Base-by-base conservation (phyloP, 2,797 vertebrate species). In the Enteromius unitaeniatus region DNA sequence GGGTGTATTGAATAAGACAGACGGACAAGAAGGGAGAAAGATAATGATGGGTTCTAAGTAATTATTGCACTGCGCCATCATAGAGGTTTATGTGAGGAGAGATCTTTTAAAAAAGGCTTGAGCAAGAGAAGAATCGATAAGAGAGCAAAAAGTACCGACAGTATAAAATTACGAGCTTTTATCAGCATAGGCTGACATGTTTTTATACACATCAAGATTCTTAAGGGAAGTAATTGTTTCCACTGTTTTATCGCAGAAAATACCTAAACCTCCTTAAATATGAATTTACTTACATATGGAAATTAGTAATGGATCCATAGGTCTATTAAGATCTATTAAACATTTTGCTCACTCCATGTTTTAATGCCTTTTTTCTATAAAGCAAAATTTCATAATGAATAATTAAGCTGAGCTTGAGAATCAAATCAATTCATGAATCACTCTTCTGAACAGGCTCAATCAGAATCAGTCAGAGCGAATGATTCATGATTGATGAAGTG, bases 51-150 rank as follows among this genome's bases (percentile, higher is more conserved):
- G 81, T 53, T 80, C 53, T 79, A 67, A 78, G 37, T 65, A 53
- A 81, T 47, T 58, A 49, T 74, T 87, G 73, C 37, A 47, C 42
- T 58, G n/a, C 42, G 31, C 49, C n/a, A 28, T 87, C 68, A 47
- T 83, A 81, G 51, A 84, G 72, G 78, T 86, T 81, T 45, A 49
- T 78, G 13, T 67, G 69, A 78, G 70, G 77, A 81, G 67, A 83
- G 75, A 49, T 73, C 8, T 78, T 81, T 85, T 86, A 34, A 86
- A 78, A 68, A 67, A 42, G 70, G 45, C 58, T 47, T 84, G 67
- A 28, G 51, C 42, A 60, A 81, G 67, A 58, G 49, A 11, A 49
- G 70, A 83, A 84, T 87, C 86, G 40, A 86, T 88, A 84, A 45
- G 13, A 72, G 62, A 37, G 60, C 49, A 62, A 68, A 60, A 81